Percentiles rank a stretch among this genome's conserved stretches.
These are phyloP conservation scores for Catharus minimus DNA, from an alignment of 2,113 vertebrate species.

Conservation along the genomic window DNA sequence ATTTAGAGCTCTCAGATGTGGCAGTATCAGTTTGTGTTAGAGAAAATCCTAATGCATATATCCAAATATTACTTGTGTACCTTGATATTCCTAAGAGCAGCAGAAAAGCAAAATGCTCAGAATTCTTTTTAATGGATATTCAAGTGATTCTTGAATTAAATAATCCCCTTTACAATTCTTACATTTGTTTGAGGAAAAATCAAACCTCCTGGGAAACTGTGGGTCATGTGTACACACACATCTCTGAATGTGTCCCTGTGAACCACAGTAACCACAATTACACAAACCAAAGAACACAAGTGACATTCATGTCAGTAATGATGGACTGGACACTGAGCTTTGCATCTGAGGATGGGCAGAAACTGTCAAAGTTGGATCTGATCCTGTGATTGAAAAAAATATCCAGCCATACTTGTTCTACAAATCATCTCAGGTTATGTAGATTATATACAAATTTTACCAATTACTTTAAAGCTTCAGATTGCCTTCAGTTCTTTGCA, in stretches of 20 bases:
- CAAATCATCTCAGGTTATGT: neutral
- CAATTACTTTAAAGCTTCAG: neutral
- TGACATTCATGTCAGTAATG: neutral
- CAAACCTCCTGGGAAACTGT: neutral
- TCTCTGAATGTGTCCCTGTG: fast-evolving
- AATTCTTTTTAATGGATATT: neutral
- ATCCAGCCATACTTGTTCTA: neutral
- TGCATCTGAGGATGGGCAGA: neutral
- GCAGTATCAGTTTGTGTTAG: neutral
- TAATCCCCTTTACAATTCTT: neutral
- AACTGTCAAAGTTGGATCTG: neutral
- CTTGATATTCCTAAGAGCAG: neutral
- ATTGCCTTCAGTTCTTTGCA: neutral
- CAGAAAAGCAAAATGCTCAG: slow-evolving; percentile 16
- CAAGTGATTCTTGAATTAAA: neutral
- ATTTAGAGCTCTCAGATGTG: neutral
- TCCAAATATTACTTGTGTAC: neutral
- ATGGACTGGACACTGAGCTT: neutral
- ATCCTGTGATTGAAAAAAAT: neutral
- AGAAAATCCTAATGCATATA: neutral
- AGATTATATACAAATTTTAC: neutral
- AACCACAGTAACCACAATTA: neutral
- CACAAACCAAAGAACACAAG: neutral
- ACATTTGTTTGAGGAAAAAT: neutral
- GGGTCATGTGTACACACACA: neutral